phyloP scores from a whole-genome alignment of 2,888 invertebrate genomes.

The Sphaerophoria rueppellii region DNA sequence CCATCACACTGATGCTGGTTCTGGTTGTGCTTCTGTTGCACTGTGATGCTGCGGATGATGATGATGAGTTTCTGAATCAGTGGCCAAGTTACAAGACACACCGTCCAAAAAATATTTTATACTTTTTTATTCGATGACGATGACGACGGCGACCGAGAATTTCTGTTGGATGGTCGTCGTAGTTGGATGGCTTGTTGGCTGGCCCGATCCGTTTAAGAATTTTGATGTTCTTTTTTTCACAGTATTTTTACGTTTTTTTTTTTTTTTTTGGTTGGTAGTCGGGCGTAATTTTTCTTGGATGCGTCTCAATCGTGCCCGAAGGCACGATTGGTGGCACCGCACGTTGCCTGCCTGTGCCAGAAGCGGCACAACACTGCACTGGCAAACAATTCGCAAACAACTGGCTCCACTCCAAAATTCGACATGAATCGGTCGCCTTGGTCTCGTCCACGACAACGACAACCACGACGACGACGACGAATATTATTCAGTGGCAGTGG shows the following conservation, averaged over 20 bases:
- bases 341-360: constrained; percentile 78
- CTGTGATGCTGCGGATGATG: constrained; percentile 61
- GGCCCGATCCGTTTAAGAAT: constrained; percentile 71
- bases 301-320: constrained; percentile 78
- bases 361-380: constrained; percentile 77
- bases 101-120: constrained; percentile 65
- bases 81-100: constrained; percentile 75
- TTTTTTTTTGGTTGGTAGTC: constrained; percentile 61
- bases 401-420: constrained; percentile 81
- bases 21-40: constrained; percentile 54
- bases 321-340: constrained; percentile 76
- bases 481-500: constrained; percentile 63
- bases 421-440: constrained; percentile 74
- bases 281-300: constrained; percentile 78
- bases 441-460: constrained; percentile 54
- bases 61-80: constrained; percentile 76
- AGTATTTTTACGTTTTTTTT: not conserved
- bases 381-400: constrained; percentile 79
- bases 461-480: constrained; percentile 22
- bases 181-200: constrained; percentile 64
- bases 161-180: constrained; percentile 49
- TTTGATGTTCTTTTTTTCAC: constrained; percentile 51
- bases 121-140: constrained; percentile 32
- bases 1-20: constrained; percentile 73
- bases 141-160: constrained; percentile 61